phyloP scores from a whole-genome alignment of 1,140 invertebrate species.

The Saccostrea cuccullata region DNA sequence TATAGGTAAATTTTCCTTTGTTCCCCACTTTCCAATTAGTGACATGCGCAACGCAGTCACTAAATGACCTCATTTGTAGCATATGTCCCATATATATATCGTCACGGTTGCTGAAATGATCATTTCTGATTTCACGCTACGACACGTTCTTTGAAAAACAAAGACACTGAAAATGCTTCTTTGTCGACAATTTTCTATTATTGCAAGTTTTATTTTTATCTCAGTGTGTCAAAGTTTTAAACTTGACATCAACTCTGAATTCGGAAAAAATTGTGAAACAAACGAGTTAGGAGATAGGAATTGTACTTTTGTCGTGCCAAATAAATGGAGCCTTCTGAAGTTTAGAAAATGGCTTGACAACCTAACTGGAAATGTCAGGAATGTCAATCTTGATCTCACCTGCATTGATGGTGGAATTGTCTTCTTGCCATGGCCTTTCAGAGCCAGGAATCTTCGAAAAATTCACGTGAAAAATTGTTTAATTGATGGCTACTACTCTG shows the following conservation, averaged over 20 bases:
- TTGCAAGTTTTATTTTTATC: neutral
- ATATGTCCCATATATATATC: neutral
- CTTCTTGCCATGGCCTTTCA: constrained; percentile 37
- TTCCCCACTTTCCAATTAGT: neutral
- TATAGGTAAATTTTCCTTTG: constrained; percentile 2
- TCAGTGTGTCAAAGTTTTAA: neutral
- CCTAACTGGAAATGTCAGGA: neutral
- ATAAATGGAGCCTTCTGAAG: constrained; percentile 1
- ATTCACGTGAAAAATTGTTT: constrained; percentile 21
- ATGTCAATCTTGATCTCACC: neutral
- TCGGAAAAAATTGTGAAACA: neutral
- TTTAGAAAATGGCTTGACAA: constrained; percentile 1
- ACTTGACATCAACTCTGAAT: neutral
- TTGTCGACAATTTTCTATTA: neutral
- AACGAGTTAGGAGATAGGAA: neutral
- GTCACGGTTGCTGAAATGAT: neutral
- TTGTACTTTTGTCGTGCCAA: constrained; percentile 18
- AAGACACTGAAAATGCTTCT: neutral
- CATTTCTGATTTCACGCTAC: neutral
- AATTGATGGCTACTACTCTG: constrained; percentile 27
- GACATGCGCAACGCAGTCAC: neutral
- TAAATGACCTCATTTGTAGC: constrained; percentile 18
- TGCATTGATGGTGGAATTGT: constrained; percentile 27
- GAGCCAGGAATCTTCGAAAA: constrained; percentile 16
- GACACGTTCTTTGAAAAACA: neutral